Evolutionary conservation across 2,797 vertebrate genomes (phyloP).

Genomic region (Melanotaenia boesemani): DNA sequence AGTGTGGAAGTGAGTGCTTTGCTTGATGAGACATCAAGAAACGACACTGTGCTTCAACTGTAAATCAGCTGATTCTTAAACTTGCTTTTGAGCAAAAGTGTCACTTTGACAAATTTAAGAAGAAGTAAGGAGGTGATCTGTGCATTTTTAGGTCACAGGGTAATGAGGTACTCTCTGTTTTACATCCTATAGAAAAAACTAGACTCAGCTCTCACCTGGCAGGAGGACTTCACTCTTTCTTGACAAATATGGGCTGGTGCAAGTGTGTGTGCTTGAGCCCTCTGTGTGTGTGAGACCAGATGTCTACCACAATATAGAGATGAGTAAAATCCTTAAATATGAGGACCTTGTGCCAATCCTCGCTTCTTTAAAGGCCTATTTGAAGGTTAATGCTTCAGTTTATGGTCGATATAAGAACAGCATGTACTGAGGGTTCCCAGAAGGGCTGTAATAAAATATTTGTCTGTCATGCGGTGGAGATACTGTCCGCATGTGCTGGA

Average conservation of each 20-base stretch:
- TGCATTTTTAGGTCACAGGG: constrained; percentile 90
- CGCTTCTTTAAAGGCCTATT: constrained; percentile 28
- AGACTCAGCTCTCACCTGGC: constrained; percentile 90
- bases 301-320: constrained; percentile 27
- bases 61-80: constrained; percentile 63
- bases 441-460: constrained; percentile 24
- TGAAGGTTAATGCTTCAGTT: constrained; percentile 44
- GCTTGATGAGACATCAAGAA: constrained; percentile 51
- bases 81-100: constrained; percentile 87
- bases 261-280: constrained; percentile 12
- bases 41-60: constrained; percentile 34
- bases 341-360: constrained; percentile 27
- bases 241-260: constrained; percentile 33
- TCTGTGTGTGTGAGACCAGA: constrained; percentile 15
- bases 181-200: constrained; percentile 88
- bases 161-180: constrained; percentile 89
- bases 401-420: constrained; percentile 39
- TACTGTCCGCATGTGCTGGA: constrained; percentile 9
- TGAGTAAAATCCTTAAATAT: constrained; percentile 23
- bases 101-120: constrained; percentile 94
- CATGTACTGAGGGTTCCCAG: constrained; percentile 10
- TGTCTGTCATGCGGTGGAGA: constrained; percentile 19
- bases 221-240: constrained; percentile 89
- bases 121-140: constrained; percentile 93
- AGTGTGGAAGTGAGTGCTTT: constrained; percentile 48